Conservation (phyloP, 1,140 invertebrate species). For the Penaeus chinensis region DNA sequence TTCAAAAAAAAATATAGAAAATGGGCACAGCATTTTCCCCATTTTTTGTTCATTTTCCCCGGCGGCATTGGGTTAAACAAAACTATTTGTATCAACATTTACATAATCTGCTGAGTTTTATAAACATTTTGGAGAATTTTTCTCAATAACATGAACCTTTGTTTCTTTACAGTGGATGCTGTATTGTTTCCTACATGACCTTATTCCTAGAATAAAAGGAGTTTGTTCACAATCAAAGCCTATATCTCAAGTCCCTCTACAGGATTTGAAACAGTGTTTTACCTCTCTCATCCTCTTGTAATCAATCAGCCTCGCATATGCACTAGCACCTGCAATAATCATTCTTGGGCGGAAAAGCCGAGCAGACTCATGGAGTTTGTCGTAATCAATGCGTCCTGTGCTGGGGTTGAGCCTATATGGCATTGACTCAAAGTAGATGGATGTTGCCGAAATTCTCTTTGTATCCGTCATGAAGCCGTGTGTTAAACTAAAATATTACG, state of each 20-base stretch:
- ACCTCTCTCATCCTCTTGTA: slow-evolving; percentile 75
- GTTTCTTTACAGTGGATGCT: too few relatives aligned
- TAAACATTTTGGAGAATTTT: too few relatives aligned
- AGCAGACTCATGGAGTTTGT: slow-evolving; percentile 73
- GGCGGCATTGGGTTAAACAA: too few relatives aligned
- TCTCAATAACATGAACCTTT: too few relatives aligned
- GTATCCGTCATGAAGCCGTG: slow-evolving; percentile 78
- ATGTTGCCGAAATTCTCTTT: slow-evolving; percentile 76
- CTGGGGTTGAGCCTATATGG: slow-evolving; percentile 75
- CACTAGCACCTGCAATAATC: slow-evolving; percentile 78
- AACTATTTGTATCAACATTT: too few relatives aligned
- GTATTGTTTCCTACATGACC: too few relatives aligned
- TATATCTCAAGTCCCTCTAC: neutral
- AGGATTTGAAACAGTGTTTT: slow-evolving; percentile 10
- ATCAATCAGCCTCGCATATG: slow-evolving; percentile 77
- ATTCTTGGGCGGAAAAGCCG: slow-evolving; percentile 75
- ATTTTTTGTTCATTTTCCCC: too few relatives aligned
- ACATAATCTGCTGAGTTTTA: too few relatives aligned
- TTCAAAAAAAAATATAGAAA: too few relatives aligned
- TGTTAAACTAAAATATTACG: slow-evolving; percentile 68
- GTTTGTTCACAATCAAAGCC: too few relatives aligned
- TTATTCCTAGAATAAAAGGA: too few relatives aligned
- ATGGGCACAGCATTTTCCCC: too few relatives aligned
- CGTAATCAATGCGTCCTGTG: slow-evolving; percentile 79
- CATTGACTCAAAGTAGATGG: slow-evolving; percentile 78